phyloP scores from a whole-genome alignment of 2,113 vertebrate genomes.

The Hypanus sabinus region DNA sequence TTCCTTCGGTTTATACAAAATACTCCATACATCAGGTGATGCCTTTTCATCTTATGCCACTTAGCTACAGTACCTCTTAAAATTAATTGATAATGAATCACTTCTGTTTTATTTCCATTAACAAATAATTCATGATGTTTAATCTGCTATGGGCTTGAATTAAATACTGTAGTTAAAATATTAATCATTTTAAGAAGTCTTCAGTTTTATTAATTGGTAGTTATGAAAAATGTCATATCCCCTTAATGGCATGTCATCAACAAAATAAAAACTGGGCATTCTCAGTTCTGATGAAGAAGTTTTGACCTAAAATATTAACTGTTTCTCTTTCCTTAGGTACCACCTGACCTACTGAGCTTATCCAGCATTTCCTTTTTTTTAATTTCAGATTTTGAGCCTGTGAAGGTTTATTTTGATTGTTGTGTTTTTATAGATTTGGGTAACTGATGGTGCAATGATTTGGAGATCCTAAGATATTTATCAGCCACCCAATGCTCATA shows the following conservation, averaged over 20 bases:
- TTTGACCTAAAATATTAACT: too few species aligned
- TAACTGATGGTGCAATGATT: neutral
- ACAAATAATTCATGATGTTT: neutral
- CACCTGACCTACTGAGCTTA: too few species aligned
- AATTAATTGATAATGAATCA: neutral
- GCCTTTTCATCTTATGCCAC: neutral
- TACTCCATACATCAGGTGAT: neutral
- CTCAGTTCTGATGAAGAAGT: too few species aligned
- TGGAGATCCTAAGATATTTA: neutral
- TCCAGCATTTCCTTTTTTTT: too few species aligned
- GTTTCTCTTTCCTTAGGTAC: too few species aligned
- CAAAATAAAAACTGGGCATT: too few species aligned
- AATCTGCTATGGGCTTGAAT: neutral
- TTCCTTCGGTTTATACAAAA: neutral
- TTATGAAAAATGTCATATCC: neutral
- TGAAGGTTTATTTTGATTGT: too few species aligned
- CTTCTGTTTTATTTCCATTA: neutral
- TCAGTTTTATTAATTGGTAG: neutral
- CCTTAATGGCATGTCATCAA: too few species aligned
- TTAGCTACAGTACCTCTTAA: neutral
- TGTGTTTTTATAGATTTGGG: neutral
- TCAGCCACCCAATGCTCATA: neutral
- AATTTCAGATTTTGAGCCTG: too few species aligned
- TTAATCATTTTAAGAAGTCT: neutral
- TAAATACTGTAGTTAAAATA: slow-evolving; percentile 6